Evolutionary conservation across 2,797 vertebrate species (phyloP), one percentile per base, ranked within the genome.

Genomic region (Helostoma temminkii): DNA sequence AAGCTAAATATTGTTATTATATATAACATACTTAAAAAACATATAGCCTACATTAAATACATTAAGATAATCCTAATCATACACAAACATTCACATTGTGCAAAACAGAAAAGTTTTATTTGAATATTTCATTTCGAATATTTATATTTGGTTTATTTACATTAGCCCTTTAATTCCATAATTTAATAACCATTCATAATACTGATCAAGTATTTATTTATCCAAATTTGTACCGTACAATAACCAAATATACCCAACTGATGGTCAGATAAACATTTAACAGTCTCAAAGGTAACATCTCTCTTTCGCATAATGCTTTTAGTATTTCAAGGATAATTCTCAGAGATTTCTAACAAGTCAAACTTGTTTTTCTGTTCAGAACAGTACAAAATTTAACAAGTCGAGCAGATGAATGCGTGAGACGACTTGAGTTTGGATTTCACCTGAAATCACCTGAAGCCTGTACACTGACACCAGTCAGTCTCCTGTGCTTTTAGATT

Each of bases 31-130:
- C n/a, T n/a, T n/a, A n/a, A n/a, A n/a, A n/a, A 10, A 32, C 32
- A 32, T 32, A 9, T 32, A 32, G 1, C 9, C 11, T 9, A 32
- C 9, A 32, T 32, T 11, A 10, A 32, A 32, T 32, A 32, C 32
- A 32, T 2, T 30, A 30, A 4, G 28, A 8, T 32, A 32, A 32
- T 32, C 32, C 3, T 11, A 10, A 11, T n/a, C 4, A 42, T 42
- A 19, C 2, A n/a, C 5, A 55, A 42, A 5, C 7, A 46, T 0
- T 59, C 22, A 71, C 0, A 1, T 53, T 6, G 22, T 22, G 45
- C 30, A 58, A 82, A 19, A 37, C 0, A 67, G 60, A 84, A 90
- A 87, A 80, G 4, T 78, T 90, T 89, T 89, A 89, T 89, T 89
- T 73, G 36, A 83, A 90, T 89, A 87, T 69, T n/a, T n/a, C n/a